Evolutionary conservation across 2,113 vertebrate species (phyloP).

Genomic region (Ptilorrhoa leucosticta): DNA sequence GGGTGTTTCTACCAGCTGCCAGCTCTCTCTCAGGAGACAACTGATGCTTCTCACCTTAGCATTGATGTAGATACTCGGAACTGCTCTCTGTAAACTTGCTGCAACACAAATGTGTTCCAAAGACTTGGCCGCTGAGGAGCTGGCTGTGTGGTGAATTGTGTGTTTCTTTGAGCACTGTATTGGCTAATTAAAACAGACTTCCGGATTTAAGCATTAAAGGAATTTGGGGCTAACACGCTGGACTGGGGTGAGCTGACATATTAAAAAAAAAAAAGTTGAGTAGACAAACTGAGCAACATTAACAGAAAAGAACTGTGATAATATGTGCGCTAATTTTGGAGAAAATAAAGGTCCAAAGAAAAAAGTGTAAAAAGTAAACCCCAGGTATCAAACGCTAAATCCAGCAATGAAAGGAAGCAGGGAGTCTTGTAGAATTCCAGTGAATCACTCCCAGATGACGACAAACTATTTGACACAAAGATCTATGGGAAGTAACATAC

Average conservation of each 20-base stretch:
- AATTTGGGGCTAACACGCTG: background rate
- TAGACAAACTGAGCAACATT: background rate
- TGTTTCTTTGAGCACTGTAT: background rate
- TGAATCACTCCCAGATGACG: fast-evolving
- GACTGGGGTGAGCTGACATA: background rate
- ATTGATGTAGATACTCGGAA: background rate
- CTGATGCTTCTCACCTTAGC: background rate
- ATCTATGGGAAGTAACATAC: background rate
- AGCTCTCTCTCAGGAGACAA: background rate
- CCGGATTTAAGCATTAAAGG: background rate
- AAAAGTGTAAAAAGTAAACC: background rate
- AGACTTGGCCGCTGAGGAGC: background rate
- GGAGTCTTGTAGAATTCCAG: background rate
- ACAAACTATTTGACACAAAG: background rate
- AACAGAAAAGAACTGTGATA: background rate
- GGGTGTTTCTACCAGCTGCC: background rate
- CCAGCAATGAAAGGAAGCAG: background rate
- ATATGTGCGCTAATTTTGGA: background rate
- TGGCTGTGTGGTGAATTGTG: background rate
- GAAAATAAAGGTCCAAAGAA: background rate
- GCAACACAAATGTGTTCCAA: background rate
- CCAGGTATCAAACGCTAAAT: background rate
- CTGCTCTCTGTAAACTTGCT: background rate
- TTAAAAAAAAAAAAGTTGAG: background rate
- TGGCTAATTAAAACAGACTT: background rate